Evolutionary conservation across 2,113 vertebrate genomes (phyloP).

Genomic region (Chinchilla lanigera): DNA sequence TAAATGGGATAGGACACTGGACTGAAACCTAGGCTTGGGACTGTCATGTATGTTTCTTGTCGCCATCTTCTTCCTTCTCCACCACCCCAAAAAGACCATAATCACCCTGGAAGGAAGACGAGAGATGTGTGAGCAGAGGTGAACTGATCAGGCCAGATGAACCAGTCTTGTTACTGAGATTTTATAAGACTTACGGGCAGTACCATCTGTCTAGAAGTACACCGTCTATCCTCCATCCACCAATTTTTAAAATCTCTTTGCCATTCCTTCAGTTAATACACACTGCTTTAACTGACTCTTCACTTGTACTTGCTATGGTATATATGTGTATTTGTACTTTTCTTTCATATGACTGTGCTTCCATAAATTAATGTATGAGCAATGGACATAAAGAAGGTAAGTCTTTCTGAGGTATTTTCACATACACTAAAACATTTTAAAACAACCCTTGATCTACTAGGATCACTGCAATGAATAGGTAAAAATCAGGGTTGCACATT

Average conservation of each 20-base stretch:
- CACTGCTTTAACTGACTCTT: too few species aligned
- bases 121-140: not conserved
- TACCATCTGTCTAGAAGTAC: not conserved
- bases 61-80: not conserved
- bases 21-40: not conserved
- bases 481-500: not conserved
- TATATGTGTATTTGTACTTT: not conserved
- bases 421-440: not conserved
- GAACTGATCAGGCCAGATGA: not conserved
- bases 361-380: not conserved
- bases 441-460: not conserved
- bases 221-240: not conserved
- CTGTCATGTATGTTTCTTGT: not conserved
- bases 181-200: not conserved
- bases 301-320: not conserved
- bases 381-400: not conserved
- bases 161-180: not conserved
- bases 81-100: not conserved
- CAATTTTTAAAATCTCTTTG: not conserved
- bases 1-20: not conserved
- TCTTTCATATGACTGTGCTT: not conserved
- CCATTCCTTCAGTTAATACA: too few species aligned
- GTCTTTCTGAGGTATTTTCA: not conserved
- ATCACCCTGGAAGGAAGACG: not conserved
- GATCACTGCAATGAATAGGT: not conserved